phyloP scores from a whole-genome alignment of 1,140 invertebrate species.

The Drosophila erecta region DNA sequence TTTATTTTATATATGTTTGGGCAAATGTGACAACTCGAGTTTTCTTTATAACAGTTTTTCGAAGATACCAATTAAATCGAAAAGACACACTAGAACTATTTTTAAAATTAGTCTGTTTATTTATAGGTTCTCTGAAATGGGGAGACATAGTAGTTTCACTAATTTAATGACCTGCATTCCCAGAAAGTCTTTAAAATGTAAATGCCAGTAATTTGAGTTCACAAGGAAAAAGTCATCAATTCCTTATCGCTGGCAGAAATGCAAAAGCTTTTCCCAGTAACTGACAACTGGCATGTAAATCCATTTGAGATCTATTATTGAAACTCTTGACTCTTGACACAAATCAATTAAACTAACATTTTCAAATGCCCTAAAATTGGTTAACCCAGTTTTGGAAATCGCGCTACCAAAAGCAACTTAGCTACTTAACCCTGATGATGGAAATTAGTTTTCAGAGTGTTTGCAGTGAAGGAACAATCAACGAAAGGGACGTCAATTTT shows the following conservation, averaged over 20 bases:
- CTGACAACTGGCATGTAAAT: not conserved
- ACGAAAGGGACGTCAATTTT: slow-evolving; percentile 62
- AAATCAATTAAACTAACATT: slow-evolving; percentile 41
- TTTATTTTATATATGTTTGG: no score
- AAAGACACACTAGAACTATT: no score
- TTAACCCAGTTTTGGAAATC: slow-evolving; percentile 18
- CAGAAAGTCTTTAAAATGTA: not conserved
- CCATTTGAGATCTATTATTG: not conserved
- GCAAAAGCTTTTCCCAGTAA: not conserved
- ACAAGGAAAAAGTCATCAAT: not conserved
- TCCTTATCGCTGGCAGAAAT: not conserved
- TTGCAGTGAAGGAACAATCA: slow-evolving; percentile 31
- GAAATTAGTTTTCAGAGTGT: slow-evolving; percentile 43
- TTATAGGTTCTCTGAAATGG: no score
- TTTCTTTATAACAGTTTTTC: no score
- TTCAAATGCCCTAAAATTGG: slow-evolving; percentile 30
- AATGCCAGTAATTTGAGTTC: not conserved
- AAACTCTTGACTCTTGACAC: not conserved
- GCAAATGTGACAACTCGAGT: no score
- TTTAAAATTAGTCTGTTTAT: no score
- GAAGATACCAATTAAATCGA: no score
- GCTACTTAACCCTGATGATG: slow-evolving; percentile 51
- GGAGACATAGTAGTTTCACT: no score
- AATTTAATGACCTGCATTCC: not conserved
- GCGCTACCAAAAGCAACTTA: slow-evolving; percentile 25